phyloP scores from a whole-genome alignment of 2,888 invertebrate genomes.

The Phortica okadai region DNA sequence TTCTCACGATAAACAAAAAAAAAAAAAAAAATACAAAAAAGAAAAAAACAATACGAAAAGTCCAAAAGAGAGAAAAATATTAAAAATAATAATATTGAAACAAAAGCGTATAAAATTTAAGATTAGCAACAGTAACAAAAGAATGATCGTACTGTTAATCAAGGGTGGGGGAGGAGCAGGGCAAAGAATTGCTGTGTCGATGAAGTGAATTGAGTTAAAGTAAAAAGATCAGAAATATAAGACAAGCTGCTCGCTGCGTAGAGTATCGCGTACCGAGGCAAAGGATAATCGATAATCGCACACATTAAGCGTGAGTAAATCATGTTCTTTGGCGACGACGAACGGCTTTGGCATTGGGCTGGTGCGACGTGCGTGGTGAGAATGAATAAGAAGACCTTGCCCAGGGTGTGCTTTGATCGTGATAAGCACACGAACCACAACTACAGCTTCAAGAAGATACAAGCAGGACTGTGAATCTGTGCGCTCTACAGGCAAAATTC shows the following conservation, averaged over 20 bases:
- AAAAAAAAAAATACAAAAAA: background rate
- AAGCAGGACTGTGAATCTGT: background rate
- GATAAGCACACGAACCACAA: conserved; percentile 56
- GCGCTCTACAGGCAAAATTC: background rate
- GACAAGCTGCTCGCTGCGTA: background rate
- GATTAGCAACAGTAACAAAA: conserved; percentile 69
- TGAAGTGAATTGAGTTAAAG: background rate
- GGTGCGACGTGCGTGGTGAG: background rate
- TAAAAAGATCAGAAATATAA: conserved; percentile 13
- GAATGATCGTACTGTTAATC: conserved; percentile 7
- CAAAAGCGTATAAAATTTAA: conserved; percentile 58
- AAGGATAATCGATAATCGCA: conserved; percentile 60
- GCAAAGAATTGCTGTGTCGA: background rate
- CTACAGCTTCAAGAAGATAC: background rate
- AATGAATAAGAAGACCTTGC: conserved; percentile 63
- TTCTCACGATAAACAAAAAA: conserved; percentile 65
- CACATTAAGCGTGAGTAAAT: conserved; percentile 68
- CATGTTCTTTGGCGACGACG: conserved; percentile 48
- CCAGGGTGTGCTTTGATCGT: conserved; percentile 66
- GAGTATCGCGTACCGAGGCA: conserved; percentile 10
- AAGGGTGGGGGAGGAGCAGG: too few species aligned
- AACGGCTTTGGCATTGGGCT: background rate
- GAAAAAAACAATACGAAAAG: background rate
- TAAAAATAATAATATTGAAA: conserved; percentile 35
- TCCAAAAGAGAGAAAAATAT: background rate